Conservation (phyloP, 2,113 vertebrate genomes). For the Epinephelus moara region DNA sequence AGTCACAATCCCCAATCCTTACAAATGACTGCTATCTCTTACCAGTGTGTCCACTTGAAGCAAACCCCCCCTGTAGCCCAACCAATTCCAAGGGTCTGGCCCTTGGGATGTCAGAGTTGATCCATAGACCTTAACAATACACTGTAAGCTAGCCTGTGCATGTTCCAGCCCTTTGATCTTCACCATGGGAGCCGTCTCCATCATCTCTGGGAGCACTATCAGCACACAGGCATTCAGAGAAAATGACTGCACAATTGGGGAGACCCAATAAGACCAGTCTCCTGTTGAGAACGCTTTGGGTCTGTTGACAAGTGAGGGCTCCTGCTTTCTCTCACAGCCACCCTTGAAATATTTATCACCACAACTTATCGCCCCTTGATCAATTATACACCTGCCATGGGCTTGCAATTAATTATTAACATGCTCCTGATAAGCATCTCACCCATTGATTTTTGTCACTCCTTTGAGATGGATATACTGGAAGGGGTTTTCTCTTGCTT, state of each 20-base stretch:
- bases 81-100: slow-evolving; percentile 42
- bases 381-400: slow-evolving; percentile 80
- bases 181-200: slow-evolving; percentile 53
- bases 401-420: slow-evolving; percentile 82
- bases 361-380: slow-evolving; percentile 81
- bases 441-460: slow-evolving; percentile 82
- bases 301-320: slow-evolving; percentile 52
- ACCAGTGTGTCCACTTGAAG: slow-evolving; percentile 36
- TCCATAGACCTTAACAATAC: slow-evolving; percentile 51
- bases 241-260: slow-evolving; percentile 63
- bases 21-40: slow-evolving; percentile 28
- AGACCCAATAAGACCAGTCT: slow-evolving; percentile 55
- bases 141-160: slow-evolving; percentile 36
- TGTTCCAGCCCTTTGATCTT: slow-evolving; percentile 65
- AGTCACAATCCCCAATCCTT: slow-evolving; percentile 22
- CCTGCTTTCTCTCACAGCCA: slow-evolving; percentile 47
- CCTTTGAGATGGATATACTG: slow-evolving; percentile 76
- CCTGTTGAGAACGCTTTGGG: slow-evolving; percentile 44
- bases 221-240: slow-evolving; percentile 58
- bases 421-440: slow-evolving; percentile 75
- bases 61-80: slow-evolving; percentile 1
- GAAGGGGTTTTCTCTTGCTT: slow-evolving; percentile 65
- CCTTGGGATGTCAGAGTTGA: slow-evolving; percentile 50
- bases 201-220: slow-evolving; percentile 62
- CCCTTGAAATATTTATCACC: slow-evolving; percentile 82